Conservation (phyloP, 2,797 vertebrate genomes). For the Craterocephalus amniculus region DNA sequence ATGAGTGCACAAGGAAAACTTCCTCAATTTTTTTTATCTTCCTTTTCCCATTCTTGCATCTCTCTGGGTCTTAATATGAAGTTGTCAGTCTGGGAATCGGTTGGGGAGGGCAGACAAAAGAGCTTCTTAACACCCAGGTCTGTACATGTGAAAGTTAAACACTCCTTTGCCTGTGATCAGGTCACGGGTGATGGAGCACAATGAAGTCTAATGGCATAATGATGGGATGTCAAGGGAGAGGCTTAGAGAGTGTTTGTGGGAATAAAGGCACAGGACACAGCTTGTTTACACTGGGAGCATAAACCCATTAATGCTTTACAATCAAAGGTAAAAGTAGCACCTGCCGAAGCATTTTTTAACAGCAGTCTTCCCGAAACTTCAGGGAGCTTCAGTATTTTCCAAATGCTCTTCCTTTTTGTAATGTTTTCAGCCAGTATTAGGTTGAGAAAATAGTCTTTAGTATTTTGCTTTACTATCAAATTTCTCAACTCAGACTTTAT, state of each 20-base stretch:
- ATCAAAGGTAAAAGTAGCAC: conserved; percentile 39
- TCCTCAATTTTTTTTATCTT: neutral
- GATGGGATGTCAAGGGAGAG: conserved; percentile 51
- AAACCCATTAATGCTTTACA: conserved; percentile 74
- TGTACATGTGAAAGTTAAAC: conserved; percentile 69
- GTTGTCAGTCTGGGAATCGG: conserved; percentile 27
- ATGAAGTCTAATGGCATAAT: conserved; percentile 60
- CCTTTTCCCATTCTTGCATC: neutral
- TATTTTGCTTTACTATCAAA: neutral
- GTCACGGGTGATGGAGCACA: conserved; percentile 69
- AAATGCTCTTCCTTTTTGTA: neutral
- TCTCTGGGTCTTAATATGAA: neutral
- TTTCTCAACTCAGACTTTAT: neutral
- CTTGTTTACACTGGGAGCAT: conserved; percentile 57
- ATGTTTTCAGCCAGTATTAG: neutral
- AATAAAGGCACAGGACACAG: conserved; percentile 49
- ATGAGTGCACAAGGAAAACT: neutral
- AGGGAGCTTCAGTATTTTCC: neutral
- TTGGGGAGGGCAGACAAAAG: neutral
- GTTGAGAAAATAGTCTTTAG: neutral
- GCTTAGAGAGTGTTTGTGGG: conserved; percentile 40
- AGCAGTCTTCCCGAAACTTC: neutral
- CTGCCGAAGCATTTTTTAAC: conserved; percentile 14
- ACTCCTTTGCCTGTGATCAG: conserved; percentile 63
- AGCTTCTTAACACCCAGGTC: conserved; percentile 15